These are phyloP conservation scores for Drosophila longiperda DNA, from an alignment of 2,888 invertebrate species.

Conservation along the genomic window DNA sequence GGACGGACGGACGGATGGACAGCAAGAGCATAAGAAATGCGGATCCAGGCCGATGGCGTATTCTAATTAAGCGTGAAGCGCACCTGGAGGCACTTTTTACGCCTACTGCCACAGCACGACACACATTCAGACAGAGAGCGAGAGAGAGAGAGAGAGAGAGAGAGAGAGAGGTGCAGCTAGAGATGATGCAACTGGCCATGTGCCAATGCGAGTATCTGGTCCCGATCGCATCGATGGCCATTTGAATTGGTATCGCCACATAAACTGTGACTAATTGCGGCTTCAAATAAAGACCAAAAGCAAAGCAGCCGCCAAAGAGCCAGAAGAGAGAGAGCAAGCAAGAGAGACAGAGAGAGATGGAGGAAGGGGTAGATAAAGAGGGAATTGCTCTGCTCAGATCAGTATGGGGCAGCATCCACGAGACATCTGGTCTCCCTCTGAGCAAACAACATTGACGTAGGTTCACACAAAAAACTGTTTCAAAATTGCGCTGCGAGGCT, in stretches of 20 bases:
- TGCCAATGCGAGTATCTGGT: slow-evolving; percentile 39
- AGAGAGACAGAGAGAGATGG: background rate
- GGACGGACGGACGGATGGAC: slow-evolving; percentile 6
- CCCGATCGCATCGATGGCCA: slow-evolving; percentile 64
- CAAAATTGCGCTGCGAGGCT: slow-evolving; percentile 23
- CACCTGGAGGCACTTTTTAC: slow-evolving; percentile 84
- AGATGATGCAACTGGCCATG: slow-evolving; percentile 46
- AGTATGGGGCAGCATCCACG: slow-evolving; percentile 42
- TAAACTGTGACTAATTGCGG: slow-evolving; percentile 84
- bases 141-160: background rate
- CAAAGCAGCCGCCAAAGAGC: slow-evolving; percentile 46
- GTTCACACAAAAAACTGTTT: slow-evolving; percentile 47
- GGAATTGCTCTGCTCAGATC: slow-evolving; percentile 17
- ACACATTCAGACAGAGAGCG: slow-evolving; percentile 5
- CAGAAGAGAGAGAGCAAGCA: background rate
- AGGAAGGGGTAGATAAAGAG: background rate
- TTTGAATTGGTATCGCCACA: slow-evolving; percentile 71
- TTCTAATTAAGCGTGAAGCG: slow-evolving; percentile 85
- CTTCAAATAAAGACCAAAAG: slow-evolving; percentile 80
- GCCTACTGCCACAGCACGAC: slow-evolving; percentile 59
- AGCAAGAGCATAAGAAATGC: slow-evolving; percentile 24
- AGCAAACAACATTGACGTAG: slow-evolving; percentile 68
- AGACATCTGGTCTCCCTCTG: slow-evolving; percentile 59
- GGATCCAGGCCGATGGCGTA: slow-evolving; percentile 55
- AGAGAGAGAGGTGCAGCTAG: slow-evolving; percentile 4